Percentiles rank a stretch among this genome's conserved stretches.
Evolutionary conservation across 2,797 vertebrate genomes (phyloP).

Genomic region (Darevskia mixta): DNA sequence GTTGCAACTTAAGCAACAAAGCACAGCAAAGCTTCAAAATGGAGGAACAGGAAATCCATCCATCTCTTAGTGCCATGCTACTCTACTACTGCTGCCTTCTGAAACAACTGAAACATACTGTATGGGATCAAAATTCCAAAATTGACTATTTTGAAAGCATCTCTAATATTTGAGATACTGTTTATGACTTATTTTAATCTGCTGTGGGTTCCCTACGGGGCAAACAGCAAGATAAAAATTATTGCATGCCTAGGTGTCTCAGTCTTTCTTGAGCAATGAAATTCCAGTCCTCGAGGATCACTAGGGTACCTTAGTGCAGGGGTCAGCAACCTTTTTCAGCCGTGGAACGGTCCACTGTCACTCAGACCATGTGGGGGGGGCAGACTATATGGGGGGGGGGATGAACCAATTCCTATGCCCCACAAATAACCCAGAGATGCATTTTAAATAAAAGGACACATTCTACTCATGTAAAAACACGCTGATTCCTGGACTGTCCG

Average conservation of each 20-base stretch:
- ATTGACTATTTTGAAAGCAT: neutral
- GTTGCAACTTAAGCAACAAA: neutral
- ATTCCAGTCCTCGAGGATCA: too few relatives aligned
- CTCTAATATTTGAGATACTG: too few relatives aligned
- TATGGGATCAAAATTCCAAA: neutral
- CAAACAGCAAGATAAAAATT: neutral
- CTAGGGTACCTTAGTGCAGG: too few relatives aligned
- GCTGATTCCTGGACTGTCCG: too few relatives aligned
- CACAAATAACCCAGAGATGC: too few relatives aligned
- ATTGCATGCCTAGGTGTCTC: neutral
- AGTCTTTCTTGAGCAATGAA: neutral
- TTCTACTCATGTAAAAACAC: too few relatives aligned
- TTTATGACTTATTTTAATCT: neutral
- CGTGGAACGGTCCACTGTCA: too few relatives aligned
- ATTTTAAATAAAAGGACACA: too few relatives aligned
- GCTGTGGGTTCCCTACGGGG: neutral
- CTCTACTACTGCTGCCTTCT: neutral
- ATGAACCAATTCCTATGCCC: too few relatives aligned
- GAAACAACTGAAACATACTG: neutral
- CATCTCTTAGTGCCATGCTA: neutral
- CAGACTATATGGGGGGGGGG: too few relatives aligned
- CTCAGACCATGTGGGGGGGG: too few relatives aligned
- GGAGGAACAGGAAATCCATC: neutral
- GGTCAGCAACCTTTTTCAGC: too few relatives aligned
- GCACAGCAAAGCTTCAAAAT: neutral